phyloP scores from a whole-genome alignment of 2,888 invertebrate genomes.

The Dastarcus helophoroides region DNA sequence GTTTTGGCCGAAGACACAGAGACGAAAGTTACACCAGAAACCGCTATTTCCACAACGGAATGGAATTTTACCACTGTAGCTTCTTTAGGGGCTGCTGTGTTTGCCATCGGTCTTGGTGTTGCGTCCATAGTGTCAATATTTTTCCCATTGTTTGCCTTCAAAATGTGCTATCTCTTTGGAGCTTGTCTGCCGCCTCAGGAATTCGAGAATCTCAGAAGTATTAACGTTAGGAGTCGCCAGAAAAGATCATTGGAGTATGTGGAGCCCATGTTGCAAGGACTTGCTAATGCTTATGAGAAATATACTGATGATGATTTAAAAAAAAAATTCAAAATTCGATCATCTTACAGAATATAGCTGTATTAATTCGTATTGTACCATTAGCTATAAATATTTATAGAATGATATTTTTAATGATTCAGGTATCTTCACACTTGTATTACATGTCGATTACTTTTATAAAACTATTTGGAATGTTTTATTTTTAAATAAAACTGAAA shows the following conservation, averaged over 20 bases:
- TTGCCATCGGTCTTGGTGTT: conserved; percentile 24
- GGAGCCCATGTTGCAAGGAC: conserved; percentile 28
- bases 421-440: conserved; percentile 17
- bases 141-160: conserved; percentile 27
- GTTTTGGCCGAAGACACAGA: too few species aligned
- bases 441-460: too few species aligned
- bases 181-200: conserved; percentile 25
- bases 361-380: conserved; percentile 27
- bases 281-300: conserved; percentile 30
- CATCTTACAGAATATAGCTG: conserved; percentile 26
- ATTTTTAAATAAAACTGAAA: too few species aligned
- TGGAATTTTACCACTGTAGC: too few species aligned
- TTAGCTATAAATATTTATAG: conserved; percentile 24
- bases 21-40: too few species aligned
- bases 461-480: too few species aligned
- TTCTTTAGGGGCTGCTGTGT: conserved; percentile 18
- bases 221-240: conserved; percentile 14
- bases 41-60: too few species aligned
- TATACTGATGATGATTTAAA: conserved; percentile 27
- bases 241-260: conserved; percentile 28
- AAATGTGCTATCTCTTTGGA: conserved; percentile 30
- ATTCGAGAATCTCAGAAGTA: conserved; percentile 12
- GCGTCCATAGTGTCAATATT: conserved; percentile 21
- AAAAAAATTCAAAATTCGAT: conserved; percentile 28
- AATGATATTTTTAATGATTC: conserved; percentile 22